These are phyloP conservation scores for Metellina segmentata DNA, from an alignment of 2,888 invertebrate genomes.

Conservation along the genomic window DNA sequence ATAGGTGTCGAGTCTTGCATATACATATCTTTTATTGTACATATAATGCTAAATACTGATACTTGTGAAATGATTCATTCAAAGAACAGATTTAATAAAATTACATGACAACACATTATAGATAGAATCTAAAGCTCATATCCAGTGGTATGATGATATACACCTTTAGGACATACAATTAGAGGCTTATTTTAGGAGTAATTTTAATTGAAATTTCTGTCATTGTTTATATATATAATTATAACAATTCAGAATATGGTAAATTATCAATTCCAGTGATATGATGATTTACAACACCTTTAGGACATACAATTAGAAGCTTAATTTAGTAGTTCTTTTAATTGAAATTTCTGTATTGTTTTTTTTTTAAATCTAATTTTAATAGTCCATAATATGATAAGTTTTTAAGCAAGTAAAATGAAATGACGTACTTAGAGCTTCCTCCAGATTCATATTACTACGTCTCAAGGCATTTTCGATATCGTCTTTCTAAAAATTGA, in stretches of 20 bases:
- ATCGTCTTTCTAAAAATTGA: conserved; percentile 88
- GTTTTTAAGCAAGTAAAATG: not conserved
- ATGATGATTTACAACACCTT: too few relatives aligned
- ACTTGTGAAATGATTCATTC: not conserved
- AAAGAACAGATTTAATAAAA: not conserved
- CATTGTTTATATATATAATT: too few relatives aligned
- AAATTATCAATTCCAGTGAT: too few relatives aligned
- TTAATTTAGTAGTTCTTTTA: too few relatives aligned
- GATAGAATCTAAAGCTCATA: too few relatives aligned
- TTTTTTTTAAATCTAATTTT: too few relatives aligned
- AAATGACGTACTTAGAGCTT: conserved; percentile 86
- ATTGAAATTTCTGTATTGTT: too few relatives aligned
- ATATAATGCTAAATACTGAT: not conserved
- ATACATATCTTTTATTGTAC: not conserved
- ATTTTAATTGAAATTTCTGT: too few relatives aligned
- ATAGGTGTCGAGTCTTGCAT: not conserved
- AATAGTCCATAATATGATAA: too few relatives aligned
- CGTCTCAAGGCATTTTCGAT: conserved; percentile 92
- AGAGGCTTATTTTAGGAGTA: not conserved
- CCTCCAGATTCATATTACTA: conserved; percentile 94
- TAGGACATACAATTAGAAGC: not conserved
- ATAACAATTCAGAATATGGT: too few relatives aligned
- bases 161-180: not conserved
- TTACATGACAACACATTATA: too few relatives aligned
- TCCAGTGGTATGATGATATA: too few relatives aligned